Conservation (phyloP, 1,140 invertebrate genomes). For the Papilio polytes region DNA sequence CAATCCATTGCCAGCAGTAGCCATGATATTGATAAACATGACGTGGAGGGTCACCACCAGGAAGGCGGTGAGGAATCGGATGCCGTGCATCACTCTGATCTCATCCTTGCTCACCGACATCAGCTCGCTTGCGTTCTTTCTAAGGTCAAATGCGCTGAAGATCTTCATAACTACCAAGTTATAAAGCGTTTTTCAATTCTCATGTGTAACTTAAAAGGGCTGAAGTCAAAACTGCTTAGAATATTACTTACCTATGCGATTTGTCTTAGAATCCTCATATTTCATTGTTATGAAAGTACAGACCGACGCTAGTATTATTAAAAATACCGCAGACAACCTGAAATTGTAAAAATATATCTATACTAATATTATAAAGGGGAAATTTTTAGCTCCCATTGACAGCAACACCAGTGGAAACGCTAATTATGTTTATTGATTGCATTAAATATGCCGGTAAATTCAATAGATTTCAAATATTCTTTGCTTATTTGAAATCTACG, state of each 20-base stretch:
- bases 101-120: conserved; percentile 39
- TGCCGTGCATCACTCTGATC: conserved; percentile 44
- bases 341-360: too few species aligned
- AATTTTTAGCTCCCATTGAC: too few species aligned
- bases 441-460: too few species aligned
- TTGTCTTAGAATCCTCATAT: background rate
- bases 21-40: conserved; percentile 13
- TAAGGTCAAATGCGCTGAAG: conserved; percentile 24
- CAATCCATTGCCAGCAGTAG: conserved; percentile 36
- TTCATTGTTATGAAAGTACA: background rate
- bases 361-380: too few species aligned
- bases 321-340: background rate
- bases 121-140: conserved; percentile 25
- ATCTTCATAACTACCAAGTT: conserved; percentile 30
- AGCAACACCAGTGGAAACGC: too few species aligned
- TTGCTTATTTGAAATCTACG: too few species aligned
- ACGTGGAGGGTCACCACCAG: conserved; percentile 37
- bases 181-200: too few species aligned
- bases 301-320: background rate
- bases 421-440: too few species aligned
- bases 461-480: too few species aligned
- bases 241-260: background rate
- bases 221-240: background rate
- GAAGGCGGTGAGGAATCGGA: conserved; percentile 41
- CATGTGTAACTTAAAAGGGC: background rate